These are phyloP conservation scores for Spilarctia lutea DNA, from an alignment of 2,888 invertebrate genomes.

Conservation along the genomic window DNA sequence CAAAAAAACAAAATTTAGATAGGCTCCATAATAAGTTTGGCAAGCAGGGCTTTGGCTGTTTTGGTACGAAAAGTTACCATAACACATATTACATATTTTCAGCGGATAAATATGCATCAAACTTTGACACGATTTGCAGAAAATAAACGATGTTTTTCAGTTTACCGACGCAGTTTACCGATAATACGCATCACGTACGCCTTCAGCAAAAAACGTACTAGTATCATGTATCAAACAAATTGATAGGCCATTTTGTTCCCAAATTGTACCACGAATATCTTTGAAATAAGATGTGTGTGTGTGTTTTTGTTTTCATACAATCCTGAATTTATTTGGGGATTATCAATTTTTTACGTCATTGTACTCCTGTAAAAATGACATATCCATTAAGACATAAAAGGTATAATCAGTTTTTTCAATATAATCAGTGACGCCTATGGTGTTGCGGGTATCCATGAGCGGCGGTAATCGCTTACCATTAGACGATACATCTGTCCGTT, in stretches of 20 bases:
- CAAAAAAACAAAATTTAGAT: not conserved
- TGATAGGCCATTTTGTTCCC: constrained; percentile 37
- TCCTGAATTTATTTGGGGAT: not conserved
- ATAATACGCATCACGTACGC: constrained; percentile 37
- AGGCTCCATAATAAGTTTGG: not conserved
- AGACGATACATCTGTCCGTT: no score
- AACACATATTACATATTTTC: not conserved
- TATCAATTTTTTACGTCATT: not conserved
- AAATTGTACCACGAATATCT: constrained; percentile 44
- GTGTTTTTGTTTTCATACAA: constrained; percentile 15
- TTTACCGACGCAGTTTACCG: constrained; percentile 9
- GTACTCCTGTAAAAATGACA: not conserved
- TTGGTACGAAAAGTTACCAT: not conserved
- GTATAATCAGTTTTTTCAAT: no score
- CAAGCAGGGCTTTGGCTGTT: not conserved
- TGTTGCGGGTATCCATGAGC: no score
- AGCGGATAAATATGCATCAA: not conserved
- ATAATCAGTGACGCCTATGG: no score
- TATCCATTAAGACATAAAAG: no score
- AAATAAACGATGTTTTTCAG: constrained; percentile 23
- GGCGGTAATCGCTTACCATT: no score
- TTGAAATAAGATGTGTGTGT: constrained; percentile 37
- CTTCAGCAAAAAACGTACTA: constrained; percentile 40
- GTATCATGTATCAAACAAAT: constrained; percentile 50
- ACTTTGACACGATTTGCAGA: constrained; percentile 9